phyloP scores from a whole-genome alignment of 1,140 invertebrate species.

The Hyposmocoma kahamanoa region DNA sequence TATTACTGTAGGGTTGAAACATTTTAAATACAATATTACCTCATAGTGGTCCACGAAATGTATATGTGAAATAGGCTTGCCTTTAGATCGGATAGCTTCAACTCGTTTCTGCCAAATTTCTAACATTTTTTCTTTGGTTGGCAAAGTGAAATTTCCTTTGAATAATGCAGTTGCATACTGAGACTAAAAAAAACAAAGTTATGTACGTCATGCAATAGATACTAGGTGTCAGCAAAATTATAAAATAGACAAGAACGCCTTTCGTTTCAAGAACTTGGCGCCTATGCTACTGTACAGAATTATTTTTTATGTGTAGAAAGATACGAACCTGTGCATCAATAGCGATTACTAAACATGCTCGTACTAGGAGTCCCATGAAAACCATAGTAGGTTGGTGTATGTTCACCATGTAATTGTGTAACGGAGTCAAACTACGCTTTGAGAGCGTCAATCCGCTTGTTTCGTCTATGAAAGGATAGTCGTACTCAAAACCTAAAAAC shows the following conservation, averaged over 20 bases:
- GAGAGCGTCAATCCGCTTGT: conserved; percentile 75
- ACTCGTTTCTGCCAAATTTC: conserved; percentile 43
- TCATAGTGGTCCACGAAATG: conserved; percentile 53
- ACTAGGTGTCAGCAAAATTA: no score
- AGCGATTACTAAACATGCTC: conserved; percentile 51
- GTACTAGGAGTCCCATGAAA: conserved; percentile 80
- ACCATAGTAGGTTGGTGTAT: conserved; percentile 81
- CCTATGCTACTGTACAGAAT: no score
- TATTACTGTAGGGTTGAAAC: no score
- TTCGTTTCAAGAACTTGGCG: no score
- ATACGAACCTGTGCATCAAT: conserved; percentile 52
- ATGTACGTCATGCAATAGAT: no score
- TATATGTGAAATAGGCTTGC: conserved; percentile 37
- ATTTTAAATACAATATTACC: no score
- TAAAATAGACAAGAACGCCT: no score
- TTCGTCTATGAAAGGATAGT: conserved; percentile 80
- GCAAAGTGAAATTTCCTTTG: conserved; percentile 54
- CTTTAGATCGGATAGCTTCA: conserved; percentile 30
- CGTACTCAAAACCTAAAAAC: conserved; percentile 77
- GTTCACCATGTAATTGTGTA: conserved; percentile 86
- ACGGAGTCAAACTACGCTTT: conserved; percentile 78
- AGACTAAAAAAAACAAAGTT: no score
- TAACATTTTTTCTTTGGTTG: conserved; percentile 47
- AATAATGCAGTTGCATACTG: conserved; percentile 47
- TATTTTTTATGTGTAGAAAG: no score